These are phyloP conservation scores for Lamprotornis superbus DNA, from an alignment of 2,113 vertebrate genomes.

Conservation along the genomic window DNA sequence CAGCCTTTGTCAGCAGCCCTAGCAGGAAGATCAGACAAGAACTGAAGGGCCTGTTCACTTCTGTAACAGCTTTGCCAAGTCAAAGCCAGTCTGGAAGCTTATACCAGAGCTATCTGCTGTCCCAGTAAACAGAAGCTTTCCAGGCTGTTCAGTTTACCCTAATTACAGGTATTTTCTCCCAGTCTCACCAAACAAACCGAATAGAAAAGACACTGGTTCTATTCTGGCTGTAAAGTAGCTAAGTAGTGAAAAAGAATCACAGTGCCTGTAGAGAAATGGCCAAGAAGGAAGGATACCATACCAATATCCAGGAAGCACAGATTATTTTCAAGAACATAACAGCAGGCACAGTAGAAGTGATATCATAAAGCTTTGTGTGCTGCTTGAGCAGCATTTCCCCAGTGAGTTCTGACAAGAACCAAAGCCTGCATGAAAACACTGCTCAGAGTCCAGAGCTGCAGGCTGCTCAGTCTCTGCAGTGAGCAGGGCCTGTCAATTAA, in stretches of 20 bases:
- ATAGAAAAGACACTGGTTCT: rapidly evolving
- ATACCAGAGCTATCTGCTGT: not conserved
- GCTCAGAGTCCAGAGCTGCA: rapidly evolving
- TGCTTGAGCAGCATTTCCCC: not conserved
- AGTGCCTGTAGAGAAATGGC: rapidly evolving
- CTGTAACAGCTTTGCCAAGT: not conserved
- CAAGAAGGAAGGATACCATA: not conserved
- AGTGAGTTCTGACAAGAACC: not conserved
- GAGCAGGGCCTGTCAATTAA: not conserved
- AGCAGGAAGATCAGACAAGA: not conserved
- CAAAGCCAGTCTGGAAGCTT: not conserved
- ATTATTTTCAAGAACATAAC: not conserved
- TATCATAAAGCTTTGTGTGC: not conserved
- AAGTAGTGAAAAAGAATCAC: not conserved
- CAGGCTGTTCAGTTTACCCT: not conserved
- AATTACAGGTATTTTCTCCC: not conserved
- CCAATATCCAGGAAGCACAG: rapidly evolving
- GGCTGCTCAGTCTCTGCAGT: not conserved
- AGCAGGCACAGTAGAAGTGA: rapidly evolving
- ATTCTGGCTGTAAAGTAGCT: not conserved
- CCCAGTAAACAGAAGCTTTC: not conserved
- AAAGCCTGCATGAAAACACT: rapidly evolving
- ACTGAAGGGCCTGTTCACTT: not conserved
- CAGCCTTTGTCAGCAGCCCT: not conserved
- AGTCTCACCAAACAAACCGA: not conserved